A percentile compares a stretch with the other conserved stretches of the same genome.
Evolutionary conservation across 2,113 vertebrate species (phyloP).

Genomic region (Etheostoma cragini): DNA sequence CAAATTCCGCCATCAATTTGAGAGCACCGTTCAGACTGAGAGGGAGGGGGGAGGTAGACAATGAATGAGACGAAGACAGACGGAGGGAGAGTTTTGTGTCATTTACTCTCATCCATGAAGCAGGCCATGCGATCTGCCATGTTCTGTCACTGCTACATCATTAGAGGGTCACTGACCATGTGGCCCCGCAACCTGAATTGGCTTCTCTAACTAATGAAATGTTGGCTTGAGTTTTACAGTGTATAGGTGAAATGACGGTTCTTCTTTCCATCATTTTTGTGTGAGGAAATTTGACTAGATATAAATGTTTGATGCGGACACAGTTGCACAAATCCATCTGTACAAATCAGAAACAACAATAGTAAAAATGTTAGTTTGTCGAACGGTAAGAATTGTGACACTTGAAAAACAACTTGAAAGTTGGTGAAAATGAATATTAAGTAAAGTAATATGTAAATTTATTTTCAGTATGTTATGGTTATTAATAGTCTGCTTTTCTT

Average conservation of each 20-base stretch:
- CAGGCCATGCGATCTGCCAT: constrained; percentile 78
- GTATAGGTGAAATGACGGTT: background rate
- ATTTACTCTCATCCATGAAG: constrained; percentile 69
- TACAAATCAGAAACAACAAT: no score
- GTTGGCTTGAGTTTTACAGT: constrained; percentile 42
- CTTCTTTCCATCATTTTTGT: background rate
- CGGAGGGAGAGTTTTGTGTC: constrained; percentile 67
- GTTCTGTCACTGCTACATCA: constrained; percentile 76
- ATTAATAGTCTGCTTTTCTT: no score
- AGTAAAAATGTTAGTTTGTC: no score
- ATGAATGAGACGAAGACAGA: constrained; percentile 52
- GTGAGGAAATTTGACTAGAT: constrained; percentile 9
- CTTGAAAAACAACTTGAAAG: no score
- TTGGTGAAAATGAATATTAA: no score
- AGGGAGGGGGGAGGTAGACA: constrained; percentile 3
- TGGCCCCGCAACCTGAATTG: constrained; percentile 41
- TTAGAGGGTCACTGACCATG: constrained; percentile 72
- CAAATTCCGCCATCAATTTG: constrained; percentile 77
- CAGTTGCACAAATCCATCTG: background rate
- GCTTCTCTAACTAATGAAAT: constrained; percentile 56
- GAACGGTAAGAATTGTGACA: no score
- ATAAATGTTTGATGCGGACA: constrained; percentile 16
- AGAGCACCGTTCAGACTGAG: constrained; percentile 40
- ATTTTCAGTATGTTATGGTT: no score
- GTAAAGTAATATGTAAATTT: no score